phyloP scores from a whole-genome alignment of 2,113 vertebrate genomes.

The Nymphicus hollandicus region DNA sequence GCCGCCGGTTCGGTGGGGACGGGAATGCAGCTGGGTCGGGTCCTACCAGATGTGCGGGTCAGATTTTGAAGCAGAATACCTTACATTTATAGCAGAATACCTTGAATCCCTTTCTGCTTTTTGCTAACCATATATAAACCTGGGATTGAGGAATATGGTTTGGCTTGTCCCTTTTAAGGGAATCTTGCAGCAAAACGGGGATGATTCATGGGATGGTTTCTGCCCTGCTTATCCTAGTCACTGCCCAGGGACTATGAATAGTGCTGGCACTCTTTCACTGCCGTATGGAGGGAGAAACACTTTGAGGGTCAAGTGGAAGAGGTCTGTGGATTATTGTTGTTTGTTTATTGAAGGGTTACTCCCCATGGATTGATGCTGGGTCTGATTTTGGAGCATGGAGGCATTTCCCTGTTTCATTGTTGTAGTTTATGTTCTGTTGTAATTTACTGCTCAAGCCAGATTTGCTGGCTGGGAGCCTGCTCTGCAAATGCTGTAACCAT shows the following conservation, averaged over 20 bases:
- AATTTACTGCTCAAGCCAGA: background rate
- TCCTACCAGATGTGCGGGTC: rapidly evolving
- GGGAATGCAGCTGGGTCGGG: rapidly evolving
- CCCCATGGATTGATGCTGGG: background rate
- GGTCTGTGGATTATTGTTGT: background rate
- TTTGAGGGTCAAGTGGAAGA: background rate
- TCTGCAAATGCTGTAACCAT: rapidly evolving
- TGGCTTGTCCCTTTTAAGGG: slow-evolving; percentile 26
- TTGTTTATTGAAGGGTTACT: background rate
- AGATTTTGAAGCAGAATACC: background rate
- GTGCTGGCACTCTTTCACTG: background rate
- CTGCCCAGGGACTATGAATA: background rate
- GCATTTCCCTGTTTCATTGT: background rate
- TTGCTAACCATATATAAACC: background rate
- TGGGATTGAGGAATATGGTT: background rate
- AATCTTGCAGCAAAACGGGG: background rate
- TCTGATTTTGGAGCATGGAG: background rate
- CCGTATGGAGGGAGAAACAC: background rate
- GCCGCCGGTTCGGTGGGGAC: rapidly evolving
- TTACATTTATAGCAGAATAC: background rate
- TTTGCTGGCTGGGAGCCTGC: background rate
- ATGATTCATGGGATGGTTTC: background rate
- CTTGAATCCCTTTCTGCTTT: background rate
- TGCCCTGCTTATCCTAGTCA: background rate
- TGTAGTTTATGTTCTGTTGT: background rate